Evolutionary conservation across 1,140 invertebrate species (phyloP).

Genomic region (Nasonia vitripennis): DNA sequence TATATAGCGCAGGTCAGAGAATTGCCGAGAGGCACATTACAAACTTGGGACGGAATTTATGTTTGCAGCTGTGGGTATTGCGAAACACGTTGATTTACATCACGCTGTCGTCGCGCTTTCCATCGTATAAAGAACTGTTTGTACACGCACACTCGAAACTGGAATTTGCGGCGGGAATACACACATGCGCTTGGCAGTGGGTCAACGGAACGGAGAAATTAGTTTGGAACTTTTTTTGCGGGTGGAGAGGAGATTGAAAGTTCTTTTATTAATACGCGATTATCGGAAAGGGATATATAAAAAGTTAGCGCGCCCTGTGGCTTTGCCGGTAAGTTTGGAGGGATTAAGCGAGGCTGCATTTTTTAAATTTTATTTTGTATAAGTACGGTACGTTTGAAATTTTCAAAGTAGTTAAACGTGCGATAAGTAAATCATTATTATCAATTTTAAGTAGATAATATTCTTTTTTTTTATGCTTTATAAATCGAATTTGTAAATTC

Average conservation of each 20-base stretch:
- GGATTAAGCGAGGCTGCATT: background rate
- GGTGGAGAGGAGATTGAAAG: background rate
- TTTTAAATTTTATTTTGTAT: background rate
- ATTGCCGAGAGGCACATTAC: background rate
- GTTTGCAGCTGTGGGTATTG: slow-evolving; percentile 36
- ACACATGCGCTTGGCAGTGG: background rate
- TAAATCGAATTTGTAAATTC: too few relatives aligned
- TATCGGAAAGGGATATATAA: slow-evolving; percentile 8
- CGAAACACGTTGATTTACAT: slow-evolving; percentile 34
- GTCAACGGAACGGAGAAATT: slow-evolving; percentile 26
- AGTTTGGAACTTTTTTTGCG: slow-evolving; percentile 27
- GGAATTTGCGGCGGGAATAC: background rate
- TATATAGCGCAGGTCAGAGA: background rate
- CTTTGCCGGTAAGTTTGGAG: background rate
- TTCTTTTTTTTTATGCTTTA: too few relatives aligned
- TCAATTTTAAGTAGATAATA: too few relatives aligned
- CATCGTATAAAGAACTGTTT: too few relatives aligned
- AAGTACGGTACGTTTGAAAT: background rate
- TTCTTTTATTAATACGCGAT: slow-evolving; percentile 26
- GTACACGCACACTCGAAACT: background rate
- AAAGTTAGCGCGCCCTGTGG: background rate
- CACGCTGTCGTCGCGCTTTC: slow-evolving; percentile 1
- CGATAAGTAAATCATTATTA: too few relatives aligned
- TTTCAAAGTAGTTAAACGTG: too few relatives aligned
- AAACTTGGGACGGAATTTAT: slow-evolving; percentile 21